Conservation (phyloP, 2,113 vertebrate species). For the Promerops cafer region DNA sequence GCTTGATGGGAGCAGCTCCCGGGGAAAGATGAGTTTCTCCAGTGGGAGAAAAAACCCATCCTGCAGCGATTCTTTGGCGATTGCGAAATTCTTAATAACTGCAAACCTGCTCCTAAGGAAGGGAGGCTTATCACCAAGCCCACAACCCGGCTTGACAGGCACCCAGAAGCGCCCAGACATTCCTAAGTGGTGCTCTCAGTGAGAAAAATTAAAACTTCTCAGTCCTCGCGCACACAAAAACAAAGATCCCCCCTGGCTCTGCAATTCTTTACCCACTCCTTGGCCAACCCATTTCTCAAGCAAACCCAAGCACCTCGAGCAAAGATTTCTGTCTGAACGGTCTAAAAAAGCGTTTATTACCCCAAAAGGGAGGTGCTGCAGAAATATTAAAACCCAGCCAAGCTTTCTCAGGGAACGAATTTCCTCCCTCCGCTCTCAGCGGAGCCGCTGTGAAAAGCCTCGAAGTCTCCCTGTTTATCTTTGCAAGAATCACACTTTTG, state of each 20-base stretch:
- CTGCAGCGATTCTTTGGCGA: neutral
- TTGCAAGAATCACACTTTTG: neutral
- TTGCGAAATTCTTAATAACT: neutral
- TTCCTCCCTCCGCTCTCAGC: neutral
- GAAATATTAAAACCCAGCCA: neutral
- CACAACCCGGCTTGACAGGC: neutral
- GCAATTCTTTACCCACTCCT: neutral
- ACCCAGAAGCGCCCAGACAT: neutral
- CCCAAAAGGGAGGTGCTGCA: neutral
- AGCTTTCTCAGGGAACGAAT: neutral
- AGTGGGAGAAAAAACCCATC: neutral
- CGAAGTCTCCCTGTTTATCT: neutral
- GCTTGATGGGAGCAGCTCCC: neutral
- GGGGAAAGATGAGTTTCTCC: neutral
- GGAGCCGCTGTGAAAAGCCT: accelerated
- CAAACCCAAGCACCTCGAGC: neutral
- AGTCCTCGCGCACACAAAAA: neutral
- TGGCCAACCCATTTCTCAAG: neutral
- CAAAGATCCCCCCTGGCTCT: neutral
- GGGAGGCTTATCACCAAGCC: neutral
- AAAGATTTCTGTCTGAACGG: neutral
- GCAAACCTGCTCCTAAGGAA: neutral
- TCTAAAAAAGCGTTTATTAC: neutral
- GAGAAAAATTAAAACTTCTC: neutral
- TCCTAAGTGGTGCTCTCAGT: neutral